A percentile compares a stretch with the other conserved stretches of the same genome.
Evolutionary conservation across 2,888 invertebrate species (phyloP).

Genomic region (Spatulosminthurus flaviceps): DNA sequence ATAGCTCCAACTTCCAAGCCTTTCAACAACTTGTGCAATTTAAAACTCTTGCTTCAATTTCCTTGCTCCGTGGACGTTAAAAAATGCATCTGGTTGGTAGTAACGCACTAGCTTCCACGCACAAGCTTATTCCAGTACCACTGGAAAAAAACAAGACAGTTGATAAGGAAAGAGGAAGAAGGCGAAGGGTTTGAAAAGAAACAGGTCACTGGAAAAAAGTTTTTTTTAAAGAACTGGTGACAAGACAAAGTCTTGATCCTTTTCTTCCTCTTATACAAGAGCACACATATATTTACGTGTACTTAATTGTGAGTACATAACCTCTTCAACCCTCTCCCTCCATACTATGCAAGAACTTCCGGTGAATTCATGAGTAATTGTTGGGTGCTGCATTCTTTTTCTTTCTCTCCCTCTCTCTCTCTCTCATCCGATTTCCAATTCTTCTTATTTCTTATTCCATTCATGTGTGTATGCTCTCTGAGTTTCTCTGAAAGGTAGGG

Average conservation of each 20-base stretch:
- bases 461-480: not conserved
- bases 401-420: not conserved
- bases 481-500: not conserved
- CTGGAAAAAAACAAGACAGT: no score
- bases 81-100: no score
- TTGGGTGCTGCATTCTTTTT: conserved; percentile 37
- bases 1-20: no score
- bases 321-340: conserved; percentile 43
- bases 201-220: conserved; percentile 34
- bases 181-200: conserved; percentile 22
- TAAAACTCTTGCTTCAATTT: no score
- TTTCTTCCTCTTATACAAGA: conserved; percentile 21
- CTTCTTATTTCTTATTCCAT: not conserved
- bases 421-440: no score
- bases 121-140: no score
- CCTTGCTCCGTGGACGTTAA: no score
- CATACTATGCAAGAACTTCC: conserved; percentile 51
- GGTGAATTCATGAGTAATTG: conserved; percentile 57
- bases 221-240: conserved; percentile 10
- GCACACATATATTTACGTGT: not conserved
- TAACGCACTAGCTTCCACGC: no score
- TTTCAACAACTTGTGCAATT: no score
- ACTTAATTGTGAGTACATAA: not conserved
- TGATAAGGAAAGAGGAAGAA: conserved; percentile 1
- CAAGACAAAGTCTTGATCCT: not conserved